These are phyloP conservation scores for Rhopalosiphum maidis DNA, from an alignment of 1,140 invertebrate species.

Conservation along the genomic window DNA sequence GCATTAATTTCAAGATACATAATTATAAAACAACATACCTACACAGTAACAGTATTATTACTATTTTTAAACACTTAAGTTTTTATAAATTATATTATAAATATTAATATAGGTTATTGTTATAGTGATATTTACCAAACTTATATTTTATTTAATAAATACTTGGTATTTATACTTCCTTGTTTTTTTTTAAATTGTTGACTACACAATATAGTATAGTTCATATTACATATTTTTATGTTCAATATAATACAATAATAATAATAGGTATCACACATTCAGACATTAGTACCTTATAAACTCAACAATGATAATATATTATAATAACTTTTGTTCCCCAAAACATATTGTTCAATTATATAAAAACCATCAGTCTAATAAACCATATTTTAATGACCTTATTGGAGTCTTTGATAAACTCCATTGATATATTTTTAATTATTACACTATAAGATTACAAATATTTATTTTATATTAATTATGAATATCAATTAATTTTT, in stretches of 20 bases:
- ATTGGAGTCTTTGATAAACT: not conserved
- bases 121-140: not conserved
- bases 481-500: no score
- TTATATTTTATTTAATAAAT: no score
- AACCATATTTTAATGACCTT: not conserved
- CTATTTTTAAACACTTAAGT: not conserved
- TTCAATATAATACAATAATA: no score
- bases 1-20: not conserved
- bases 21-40: not conserved
- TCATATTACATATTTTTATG: no score
- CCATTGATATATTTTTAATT: not conserved
- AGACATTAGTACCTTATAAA: no score
- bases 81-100: not conserved
- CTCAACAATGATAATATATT: not conserved
- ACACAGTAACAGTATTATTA: not conserved
- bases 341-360: not conserved
- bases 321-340: not conserved
- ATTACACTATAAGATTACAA: not conserved
- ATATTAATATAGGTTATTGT: not conserved
- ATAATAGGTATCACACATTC: no score
- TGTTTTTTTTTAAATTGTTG: no score
- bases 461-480: no score
- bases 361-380: not conserved
- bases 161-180: no score
- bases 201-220: no score